phyloP scores from a whole-genome alignment of 92 coral and sea anemone genomes.

The Heteractis magnifica region DNA sequence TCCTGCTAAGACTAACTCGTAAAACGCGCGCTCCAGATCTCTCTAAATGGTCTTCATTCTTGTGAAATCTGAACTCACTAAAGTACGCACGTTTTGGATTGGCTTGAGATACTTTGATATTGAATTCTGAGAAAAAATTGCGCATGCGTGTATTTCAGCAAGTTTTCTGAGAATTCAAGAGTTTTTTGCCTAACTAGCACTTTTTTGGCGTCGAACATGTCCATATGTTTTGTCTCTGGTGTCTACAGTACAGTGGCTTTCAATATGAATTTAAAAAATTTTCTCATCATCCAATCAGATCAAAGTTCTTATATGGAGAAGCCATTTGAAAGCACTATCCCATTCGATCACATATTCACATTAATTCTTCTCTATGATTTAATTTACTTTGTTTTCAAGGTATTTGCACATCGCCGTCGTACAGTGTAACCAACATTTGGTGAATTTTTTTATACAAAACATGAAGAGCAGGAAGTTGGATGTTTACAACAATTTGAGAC shows the following conservation, averaged over 20 bases:
- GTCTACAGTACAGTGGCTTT: not conserved
- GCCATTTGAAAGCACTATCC: not conserved
- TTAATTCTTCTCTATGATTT: too few species aligned
- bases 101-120: too few species aligned
- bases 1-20: not conserved
- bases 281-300: not conserved
- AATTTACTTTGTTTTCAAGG: conserved; percentile 32
- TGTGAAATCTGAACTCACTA: not conserved
- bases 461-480: conserved; percentile 69
- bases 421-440: conserved; percentile 73
- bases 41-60: not conserved
- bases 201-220: too few species aligned
- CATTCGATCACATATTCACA: not conserved
- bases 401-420: conserved; percentile 80
- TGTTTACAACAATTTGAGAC: conserved; percentile 77
- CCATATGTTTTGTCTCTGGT: not conserved
- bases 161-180: too few species aligned
- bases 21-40: not conserved
- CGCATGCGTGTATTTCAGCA: too few species aligned
- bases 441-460: conserved; percentile 50
- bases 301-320: not conserved
- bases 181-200: too few species aligned
- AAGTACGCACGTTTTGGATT: too few species aligned
- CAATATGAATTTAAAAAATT: too few species aligned
- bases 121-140: too few species aligned